phyloP scores from a whole-genome alignment of 2,888 invertebrate genomes.

The Odontocolon sp. region DNA sequence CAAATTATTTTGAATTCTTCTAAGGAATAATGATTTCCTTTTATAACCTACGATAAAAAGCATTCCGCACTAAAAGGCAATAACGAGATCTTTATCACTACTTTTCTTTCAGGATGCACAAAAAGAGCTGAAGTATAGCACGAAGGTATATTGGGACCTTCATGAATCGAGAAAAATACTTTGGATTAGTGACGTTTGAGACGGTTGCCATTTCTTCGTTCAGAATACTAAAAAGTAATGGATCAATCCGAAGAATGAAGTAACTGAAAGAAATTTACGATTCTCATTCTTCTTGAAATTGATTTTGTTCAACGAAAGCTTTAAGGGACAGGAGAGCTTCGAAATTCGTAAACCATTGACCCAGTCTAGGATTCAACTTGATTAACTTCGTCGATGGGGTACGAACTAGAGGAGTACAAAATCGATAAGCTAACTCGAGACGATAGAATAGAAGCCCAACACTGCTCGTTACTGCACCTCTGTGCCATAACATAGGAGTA shows the following conservation, averaged over 20 bases:
- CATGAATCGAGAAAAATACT: not conserved
- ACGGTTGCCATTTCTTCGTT: not conserved
- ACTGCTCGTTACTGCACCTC: not conserved
- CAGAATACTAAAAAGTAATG: slow-evolving; percentile 1
- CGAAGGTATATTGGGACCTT: not conserved
- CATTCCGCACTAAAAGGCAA: too few relatives aligned
- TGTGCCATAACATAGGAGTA: not conserved
- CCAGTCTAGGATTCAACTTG: not conserved
- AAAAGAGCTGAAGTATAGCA: not conserved
- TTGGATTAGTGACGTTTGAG: slow-evolving; percentile 24
- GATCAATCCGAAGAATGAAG: not conserved
- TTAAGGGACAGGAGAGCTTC: not conserved
- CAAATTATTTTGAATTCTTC: too few relatives aligned
- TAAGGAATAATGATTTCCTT: too few relatives aligned
- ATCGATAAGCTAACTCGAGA: not conserved
- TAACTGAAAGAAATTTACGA: slow-evolving; percentile 13
- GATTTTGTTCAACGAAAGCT: not conserved
- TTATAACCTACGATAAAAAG: too few relatives aligned
- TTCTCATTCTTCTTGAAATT: slow-evolving; percentile 4
- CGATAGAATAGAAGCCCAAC: not conserved
- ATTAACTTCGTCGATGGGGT: not conserved
- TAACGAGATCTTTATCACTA: too few relatives aligned
- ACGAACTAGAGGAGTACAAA: not conserved
- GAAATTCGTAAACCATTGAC: not conserved
- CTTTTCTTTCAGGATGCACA: not conserved